phyloP scores from a whole-genome alignment of 2,888 invertebrate species.

The Dusona sp. region DNA sequence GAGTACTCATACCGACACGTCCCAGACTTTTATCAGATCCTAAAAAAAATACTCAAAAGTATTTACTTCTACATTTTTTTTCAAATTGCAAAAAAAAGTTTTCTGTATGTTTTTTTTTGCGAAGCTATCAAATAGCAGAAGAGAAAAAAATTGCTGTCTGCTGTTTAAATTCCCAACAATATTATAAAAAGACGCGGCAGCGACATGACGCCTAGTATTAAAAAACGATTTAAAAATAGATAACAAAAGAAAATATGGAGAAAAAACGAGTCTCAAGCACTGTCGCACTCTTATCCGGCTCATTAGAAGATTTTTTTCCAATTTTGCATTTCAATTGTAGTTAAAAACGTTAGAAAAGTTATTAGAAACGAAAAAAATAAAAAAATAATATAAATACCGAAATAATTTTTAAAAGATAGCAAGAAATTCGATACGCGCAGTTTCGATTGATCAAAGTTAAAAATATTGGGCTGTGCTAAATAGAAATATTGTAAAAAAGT shows the following conservation, averaged over 20 bases:
- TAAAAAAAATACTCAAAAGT: background rate
- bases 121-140: background rate
- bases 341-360: background rate
- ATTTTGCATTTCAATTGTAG: background rate
- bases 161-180: background rate
- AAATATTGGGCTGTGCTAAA: background rate
- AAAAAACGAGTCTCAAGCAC: too few relatives aligned
- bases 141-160: background rate
- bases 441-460: background rate
- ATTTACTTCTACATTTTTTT: background rate
- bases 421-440: background rate
- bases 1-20: background rate
- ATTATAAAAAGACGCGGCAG: background rate
- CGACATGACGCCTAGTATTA: background rate
- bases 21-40: background rate
- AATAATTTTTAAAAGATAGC: background rate
- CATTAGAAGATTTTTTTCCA: background rate
- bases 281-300: background rate
- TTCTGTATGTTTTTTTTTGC: background rate
- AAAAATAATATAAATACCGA: background rate
- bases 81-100: background rate
- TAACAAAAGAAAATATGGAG: too few relatives aligned
- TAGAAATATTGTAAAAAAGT: slow-evolving; percentile 12
- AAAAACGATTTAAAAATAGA: background rate
- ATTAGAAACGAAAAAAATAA: background rate